phyloP scores from a whole-genome alignment of 2,888 invertebrate species.

The Hemistola chrysoprasaria region DNA sequence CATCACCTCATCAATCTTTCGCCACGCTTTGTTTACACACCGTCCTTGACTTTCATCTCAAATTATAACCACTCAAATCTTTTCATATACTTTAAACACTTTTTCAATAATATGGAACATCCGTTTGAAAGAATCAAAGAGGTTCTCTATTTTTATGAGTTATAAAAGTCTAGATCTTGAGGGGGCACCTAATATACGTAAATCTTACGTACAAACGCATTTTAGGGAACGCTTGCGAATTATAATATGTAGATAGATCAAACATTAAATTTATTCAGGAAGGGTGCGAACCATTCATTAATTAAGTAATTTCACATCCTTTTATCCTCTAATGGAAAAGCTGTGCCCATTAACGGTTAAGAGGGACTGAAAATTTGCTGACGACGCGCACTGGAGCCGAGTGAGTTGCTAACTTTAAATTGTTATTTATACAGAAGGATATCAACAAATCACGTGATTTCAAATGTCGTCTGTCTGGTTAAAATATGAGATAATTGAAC shows the following conservation, averaged over 20 bases:
- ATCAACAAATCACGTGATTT: conserved; percentile 45
- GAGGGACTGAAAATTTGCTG: conserved; percentile 23
- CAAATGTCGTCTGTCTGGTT: conserved; percentile 1
- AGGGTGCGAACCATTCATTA: conserved; percentile 33
- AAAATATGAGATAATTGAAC: background rate
- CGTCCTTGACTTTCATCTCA: conserved; percentile 38
- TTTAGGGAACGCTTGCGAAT: conserved; percentile 2
- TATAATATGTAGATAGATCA: conserved; percentile 6
- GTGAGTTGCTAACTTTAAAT: conserved; percentile 31
- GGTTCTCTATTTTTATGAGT: conserved; percentile 8
- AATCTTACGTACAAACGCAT: background rate
- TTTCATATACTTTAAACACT: conserved; percentile 20
- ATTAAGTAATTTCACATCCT: conserved; percentile 30
- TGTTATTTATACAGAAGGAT: conserved; percentile 38
- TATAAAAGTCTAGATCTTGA: conserved; percentile 10
- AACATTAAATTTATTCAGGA: conserved; percentile 30
- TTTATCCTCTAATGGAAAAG: conserved; percentile 39
- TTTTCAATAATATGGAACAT: conserved; percentile 15
- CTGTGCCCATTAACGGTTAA: conserved; percentile 35
- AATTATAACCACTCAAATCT: conserved; percentile 26
- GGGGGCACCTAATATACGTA: no score
- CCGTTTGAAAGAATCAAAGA: conserved; percentile 3
- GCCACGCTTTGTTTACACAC: conserved; percentile 36
- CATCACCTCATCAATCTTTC: conserved; percentile 43
- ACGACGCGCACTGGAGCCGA: conserved; percentile 12